phyloP scores from a whole-genome alignment of 2,888 invertebrate genomes.

The Sipha maydis region DNA sequence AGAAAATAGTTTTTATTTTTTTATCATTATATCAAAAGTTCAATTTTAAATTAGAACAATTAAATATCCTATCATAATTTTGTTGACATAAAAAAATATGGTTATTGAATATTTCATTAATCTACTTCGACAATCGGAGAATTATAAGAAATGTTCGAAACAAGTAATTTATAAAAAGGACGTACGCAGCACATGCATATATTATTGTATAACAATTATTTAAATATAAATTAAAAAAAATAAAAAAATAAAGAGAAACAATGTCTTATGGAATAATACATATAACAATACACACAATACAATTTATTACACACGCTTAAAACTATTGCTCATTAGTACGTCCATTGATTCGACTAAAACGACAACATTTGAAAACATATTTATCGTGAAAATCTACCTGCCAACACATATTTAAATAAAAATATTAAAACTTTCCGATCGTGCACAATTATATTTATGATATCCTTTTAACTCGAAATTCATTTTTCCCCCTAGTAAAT shows the following conservation, averaged over 20 bases:
- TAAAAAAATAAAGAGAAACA: too few relatives aligned
- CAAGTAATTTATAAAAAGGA: too few relatives aligned
- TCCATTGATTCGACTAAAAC: neutral
- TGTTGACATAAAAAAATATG: neutral
- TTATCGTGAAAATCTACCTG: neutral
- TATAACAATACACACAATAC: too few relatives aligned
- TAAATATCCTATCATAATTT: neutral
- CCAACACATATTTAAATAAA: neutral
- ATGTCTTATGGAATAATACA: too few relatives aligned
- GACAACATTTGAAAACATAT: neutral
- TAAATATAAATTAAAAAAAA: too few relatives aligned
- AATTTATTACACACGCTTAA: too few relatives aligned
- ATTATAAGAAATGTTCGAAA: neutral
- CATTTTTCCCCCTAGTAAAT: neutral
- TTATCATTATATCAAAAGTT: neutral
- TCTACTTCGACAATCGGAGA: neutral
- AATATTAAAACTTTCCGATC: too few relatives aligned
- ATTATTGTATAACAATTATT: too few relatives aligned
- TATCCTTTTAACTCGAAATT: neutral
- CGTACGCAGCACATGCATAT: too few relatives aligned
- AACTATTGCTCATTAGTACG: too few relatives aligned
- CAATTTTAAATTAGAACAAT: neutral
- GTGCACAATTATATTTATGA: neutral
- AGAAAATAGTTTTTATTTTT: neutral
- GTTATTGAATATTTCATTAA: conserved; percentile 10